phyloP scores from a whole-genome alignment of 2,888 invertebrate genomes.

The Aethes cnicana region DNA sequence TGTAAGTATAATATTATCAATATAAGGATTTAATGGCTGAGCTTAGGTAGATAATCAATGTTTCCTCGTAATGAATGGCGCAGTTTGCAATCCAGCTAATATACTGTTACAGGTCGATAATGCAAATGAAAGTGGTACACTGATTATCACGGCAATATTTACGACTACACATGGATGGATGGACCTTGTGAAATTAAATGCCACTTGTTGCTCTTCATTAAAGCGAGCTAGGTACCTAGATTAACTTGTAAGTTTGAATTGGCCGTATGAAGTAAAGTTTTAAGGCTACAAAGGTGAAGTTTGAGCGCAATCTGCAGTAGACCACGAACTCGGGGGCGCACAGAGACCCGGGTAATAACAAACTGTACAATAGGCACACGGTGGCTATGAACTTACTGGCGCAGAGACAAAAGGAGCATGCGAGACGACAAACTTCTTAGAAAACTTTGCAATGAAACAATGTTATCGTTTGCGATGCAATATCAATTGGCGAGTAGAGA shows the following conservation, averaged over 20 bases:
- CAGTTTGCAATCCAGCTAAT: slow-evolving; percentile 26
- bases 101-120: slow-evolving; percentile 33
- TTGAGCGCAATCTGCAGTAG: slow-evolving; percentile 53
- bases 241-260: slow-evolving; percentile 53
- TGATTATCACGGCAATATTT: slow-evolving; percentile 1
- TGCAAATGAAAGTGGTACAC: slow-evolving; percentile 34
- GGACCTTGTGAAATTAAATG: neutral
- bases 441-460: slow-evolving; percentile 15
- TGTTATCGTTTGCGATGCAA: slow-evolving; percentile 1
- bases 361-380: slow-evolving; percentile 34
- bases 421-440: slow-evolving; percentile 6
- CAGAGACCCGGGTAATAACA: slow-evolving; percentile 50
- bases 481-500: neutral
- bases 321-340: slow-evolving; percentile 50
- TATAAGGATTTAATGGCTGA: slow-evolving; percentile 27
- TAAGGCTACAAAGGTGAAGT: slow-evolving; percentile 61
- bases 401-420: slow-evolving; percentile 23
- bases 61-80: slow-evolving; percentile 24
- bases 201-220: slow-evolving; percentile 19
- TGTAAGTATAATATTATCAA: slow-evolving; percentile 10
- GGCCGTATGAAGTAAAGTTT: slow-evolving; percentile 49
- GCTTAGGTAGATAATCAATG: slow-evolving; percentile 27
- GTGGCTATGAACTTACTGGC: slow-evolving; percentile 28
- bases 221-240: slow-evolving; percentile 47
- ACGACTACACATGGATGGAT: too few species aligned